Evolutionary conservation across 1,140 invertebrate genomes (phyloP).

Genomic region (Myzus persicae): DNA sequence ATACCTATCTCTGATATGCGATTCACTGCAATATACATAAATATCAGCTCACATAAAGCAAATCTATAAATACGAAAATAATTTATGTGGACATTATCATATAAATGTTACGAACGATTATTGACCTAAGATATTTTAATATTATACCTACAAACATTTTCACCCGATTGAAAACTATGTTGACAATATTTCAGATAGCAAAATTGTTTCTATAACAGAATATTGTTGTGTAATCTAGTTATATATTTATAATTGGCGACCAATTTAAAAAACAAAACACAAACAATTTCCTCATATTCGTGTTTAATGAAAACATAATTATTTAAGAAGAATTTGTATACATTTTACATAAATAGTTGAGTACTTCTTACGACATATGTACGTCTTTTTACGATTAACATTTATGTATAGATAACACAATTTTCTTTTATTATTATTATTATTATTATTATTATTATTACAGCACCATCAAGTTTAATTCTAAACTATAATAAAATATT

Average conservation of each 20-base stretch:
- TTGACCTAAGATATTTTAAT: background rate
- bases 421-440: too few relatives aligned
- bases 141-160: background rate
- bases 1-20: background rate
- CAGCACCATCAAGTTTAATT: background rate
- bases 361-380: background rate
- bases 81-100: background rate
- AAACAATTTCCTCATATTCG: background rate
- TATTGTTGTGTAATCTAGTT: background rate
- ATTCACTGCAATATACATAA: background rate
- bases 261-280: background rate
- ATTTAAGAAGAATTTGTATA: background rate
- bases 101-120: background rate
- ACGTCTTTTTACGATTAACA: too few relatives aligned
- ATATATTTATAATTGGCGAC: background rate
- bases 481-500: background rate
- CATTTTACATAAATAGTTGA: background rate
- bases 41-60: background rate
- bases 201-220: background rate
- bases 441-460: background rate
- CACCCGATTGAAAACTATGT: background rate
- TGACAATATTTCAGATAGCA: background rate
- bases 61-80: background rate
- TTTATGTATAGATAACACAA: background rate
- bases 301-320: too few relatives aligned